Evolutionary conservation across 2,113 vertebrate species (phyloP).

Genomic region (Myiozetetes cayanensis): DNA sequence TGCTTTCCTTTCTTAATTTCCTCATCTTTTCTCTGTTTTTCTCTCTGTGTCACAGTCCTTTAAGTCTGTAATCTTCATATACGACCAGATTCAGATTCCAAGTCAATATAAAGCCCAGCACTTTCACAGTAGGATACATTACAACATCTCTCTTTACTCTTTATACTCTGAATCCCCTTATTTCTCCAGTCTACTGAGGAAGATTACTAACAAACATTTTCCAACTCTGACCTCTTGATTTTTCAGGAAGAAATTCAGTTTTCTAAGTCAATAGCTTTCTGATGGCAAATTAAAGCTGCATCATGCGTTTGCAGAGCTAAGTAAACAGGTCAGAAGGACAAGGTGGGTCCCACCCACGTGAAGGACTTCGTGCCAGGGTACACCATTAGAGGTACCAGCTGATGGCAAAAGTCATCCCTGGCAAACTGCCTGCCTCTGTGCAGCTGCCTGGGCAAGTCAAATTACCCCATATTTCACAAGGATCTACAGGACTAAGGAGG

Average conservation of each 20-base stretch:
- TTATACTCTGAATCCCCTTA: not conserved
- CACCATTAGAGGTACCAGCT: not conserved
- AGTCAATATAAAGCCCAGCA: not conserved
- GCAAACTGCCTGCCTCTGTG: not conserved
- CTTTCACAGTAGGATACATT: not conserved
- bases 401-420: not conserved
- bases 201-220: not conserved
- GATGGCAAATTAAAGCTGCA: not conserved
- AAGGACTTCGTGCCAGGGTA: not conserved
- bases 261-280: not conserved
- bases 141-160: not conserved
- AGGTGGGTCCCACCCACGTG: not conserved
- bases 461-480: not conserved
- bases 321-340: not conserved
- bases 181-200: not conserved
- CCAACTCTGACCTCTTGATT: not conserved
- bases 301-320: not conserved
- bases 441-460: not conserved
- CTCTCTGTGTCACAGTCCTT: not conserved
- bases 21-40: not conserved
- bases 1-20: not conserved
- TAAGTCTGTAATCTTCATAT: not conserved
- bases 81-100: not conserved
- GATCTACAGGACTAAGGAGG: not conserved
- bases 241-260: not conserved